A percentile compares a stretch with the other conserved stretches of the same genome.
phyloP scores from a whole-genome alignment of 1,140 invertebrate genomes.

The Eupeodes corollae region DNA sequence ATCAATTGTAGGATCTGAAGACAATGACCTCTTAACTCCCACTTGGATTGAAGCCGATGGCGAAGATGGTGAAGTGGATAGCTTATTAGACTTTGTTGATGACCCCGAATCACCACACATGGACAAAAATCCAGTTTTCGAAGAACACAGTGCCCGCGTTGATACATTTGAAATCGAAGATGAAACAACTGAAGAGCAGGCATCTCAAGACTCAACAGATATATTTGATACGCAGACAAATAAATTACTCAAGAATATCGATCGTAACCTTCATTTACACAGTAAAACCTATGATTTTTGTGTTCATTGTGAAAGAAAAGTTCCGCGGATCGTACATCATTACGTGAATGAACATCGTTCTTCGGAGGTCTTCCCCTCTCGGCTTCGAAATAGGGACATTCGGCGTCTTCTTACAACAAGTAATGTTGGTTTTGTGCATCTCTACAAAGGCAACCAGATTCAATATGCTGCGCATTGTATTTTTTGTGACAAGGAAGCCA shows the following conservation, averaged over 20 bases:
- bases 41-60: neutral
- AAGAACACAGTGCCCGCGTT: too few relatives aligned
- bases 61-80: neutral
- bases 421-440: neutral
- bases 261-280: neutral
- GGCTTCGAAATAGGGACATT: neutral
- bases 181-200: too few relatives aligned
- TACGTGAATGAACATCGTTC: conserved; percentile 9
- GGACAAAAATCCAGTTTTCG: too few relatives aligned
- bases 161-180: too few relatives aligned
- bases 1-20: neutral
- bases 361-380: conserved; percentile 5
- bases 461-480: conserved; percentile 9
- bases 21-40: neutral
- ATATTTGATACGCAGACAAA: too few relatives aligned
- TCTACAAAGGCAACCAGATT: conserved; percentile 1
- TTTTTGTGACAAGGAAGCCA: conserved; percentile 6
- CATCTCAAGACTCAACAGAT: too few relatives aligned
- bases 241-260: conserved; percentile 2
- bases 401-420: neutral
- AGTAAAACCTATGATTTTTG: conserved; percentile 4
- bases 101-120: too few relatives aligned
- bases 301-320: conserved; percentile 3
- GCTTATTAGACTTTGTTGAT: too few relatives aligned
- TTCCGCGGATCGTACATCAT: conserved; percentile 4